Evolutionary conservation across 2,888 invertebrate genomes (phyloP), one percentile per base, ranked within the genome.

Genomic region (Spilarctia lutea): DNA sequence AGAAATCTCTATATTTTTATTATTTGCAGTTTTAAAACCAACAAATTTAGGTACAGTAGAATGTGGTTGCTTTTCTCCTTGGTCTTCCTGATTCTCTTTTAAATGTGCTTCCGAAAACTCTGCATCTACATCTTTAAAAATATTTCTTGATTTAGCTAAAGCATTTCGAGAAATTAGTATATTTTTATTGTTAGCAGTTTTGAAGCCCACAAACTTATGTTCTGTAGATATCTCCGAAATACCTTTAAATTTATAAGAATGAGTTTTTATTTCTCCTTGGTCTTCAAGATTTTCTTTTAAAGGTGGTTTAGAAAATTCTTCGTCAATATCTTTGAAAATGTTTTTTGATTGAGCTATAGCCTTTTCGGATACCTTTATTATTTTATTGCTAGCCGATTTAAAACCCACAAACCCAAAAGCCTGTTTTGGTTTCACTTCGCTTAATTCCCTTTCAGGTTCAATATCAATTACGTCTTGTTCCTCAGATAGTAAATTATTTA

Each of bases 1-100:
- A n/a, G 91, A 89, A 16, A 92, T 79, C 10, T 78, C 70, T 35
- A 89, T 80, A 4, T 72, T 20, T 83, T 88, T 88, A 69, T 89
- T 88, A 73, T 83, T 90, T 27, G 92, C 92, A 6, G 92, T 94
- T 83, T 87, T 83, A 82, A 93, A 92, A 33, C 89, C 89, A 71
- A 75, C 18, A 65, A 83, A 78, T 30, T 48, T 45, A n/a, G 20
- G 6, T 60, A 39, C 0, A 11, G 10, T 39, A 39, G 39, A 11
- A 39, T 39, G 39, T 39, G 11, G 10, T 39, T 35, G 4, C 7
- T 7, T 35, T 35, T 35, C 35, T 35, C 6, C 35, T 35, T 35
- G 35, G 35, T 35, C 35, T 35, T 35, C 35, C 35, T 35, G 35
- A 35, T 35, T 35, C 2, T 35, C 35, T 35, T 35, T 35, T 35